Base-by-base conservation (phyloP, 2,888 invertebrate species). In the Bombylius discolor region DNA sequence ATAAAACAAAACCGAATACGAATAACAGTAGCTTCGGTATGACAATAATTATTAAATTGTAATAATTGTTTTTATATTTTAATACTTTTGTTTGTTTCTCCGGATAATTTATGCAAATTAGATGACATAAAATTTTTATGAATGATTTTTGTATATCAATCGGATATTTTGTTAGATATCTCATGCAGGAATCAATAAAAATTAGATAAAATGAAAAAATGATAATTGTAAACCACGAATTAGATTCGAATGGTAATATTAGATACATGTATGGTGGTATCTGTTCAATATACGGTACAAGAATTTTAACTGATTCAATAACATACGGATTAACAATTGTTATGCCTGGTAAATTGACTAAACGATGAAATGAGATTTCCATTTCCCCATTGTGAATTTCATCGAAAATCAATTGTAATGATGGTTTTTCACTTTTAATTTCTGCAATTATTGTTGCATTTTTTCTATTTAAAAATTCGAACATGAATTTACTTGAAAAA, bases 1-100 rank as follows among this genome's bases (percentile, higher is more conserved):
- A 49, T 33, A 56, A 49, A 8, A 56, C 33, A 34, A 56, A 52
- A 5, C 56, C 52, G 39, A 9, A 31, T n/a, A 56, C 36, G 11
- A 54, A 39, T n/a, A 45, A 11, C 4, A 42, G 11, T 11, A 42
- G 8, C 5, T 42, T 42, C 11, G 8, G 39, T 42, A 23, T 23
- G 23, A 42, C 11, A 4, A 42, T 42, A 42, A 42, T 11, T 42
- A 42, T 42, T 8, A 42, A 11, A 42, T 11, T 11, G 23, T 23
- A 42, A 11, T 42, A 11, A 11, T 42, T 42, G 11, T 11, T 42
- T 42, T 4, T 11, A 42, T 42, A 7, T 42, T 11, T 42, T 42
- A 11, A 11, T 3, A 42, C 5, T 42, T 42, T 42, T 42, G 4
- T 11, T 5, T 4, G 11, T 11, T 42, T 42, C 7, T 42, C 39